Conservation (phyloP, 2,797 vertebrate genomes). For the Chrysocyon brachyurus region DNA sequence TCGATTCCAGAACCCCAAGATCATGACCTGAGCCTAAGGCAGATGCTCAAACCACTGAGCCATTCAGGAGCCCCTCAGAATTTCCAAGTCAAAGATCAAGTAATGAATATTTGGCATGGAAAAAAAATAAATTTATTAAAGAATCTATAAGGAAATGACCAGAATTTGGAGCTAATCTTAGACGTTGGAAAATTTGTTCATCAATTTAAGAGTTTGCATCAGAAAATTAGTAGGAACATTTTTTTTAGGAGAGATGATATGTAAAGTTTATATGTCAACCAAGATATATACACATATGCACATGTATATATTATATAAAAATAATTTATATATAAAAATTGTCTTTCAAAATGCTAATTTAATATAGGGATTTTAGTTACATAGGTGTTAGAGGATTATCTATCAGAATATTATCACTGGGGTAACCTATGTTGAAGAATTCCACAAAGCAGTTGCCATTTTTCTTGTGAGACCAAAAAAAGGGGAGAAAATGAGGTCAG, state of each 20-base stretch:
- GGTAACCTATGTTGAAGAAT: not conserved
- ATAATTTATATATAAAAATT: not conserved
- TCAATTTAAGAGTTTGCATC: not conserved
- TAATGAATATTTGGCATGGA: not conserved
- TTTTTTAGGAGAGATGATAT: not conserved
- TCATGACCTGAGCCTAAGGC: no score
- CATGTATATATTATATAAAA: not conserved
- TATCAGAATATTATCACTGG: not conserved
- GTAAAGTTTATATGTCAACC: not conserved
- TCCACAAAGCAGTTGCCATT: not conserved
- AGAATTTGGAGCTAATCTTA: not conserved
- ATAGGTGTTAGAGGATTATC: accelerated
- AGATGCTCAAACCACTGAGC: no score
- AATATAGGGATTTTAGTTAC: not conserved
- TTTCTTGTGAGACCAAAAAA: not conserved
- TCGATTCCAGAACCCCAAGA: no score
- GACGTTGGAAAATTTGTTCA: not conserved
- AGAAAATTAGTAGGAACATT: not conserved
- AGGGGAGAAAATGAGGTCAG: not conserved
- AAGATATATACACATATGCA: not conserved
- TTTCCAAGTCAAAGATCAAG: not conserved
- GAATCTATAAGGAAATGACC: not conserved
- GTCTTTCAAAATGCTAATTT: not conserved
- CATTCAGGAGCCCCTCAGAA: no score
- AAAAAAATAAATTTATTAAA: not conserved